Evolutionary conservation across 2,797 vertebrate species (phyloP), one percentile per base, ranked within the genome.

Genomic region (Emydoidea blandingii): DNA sequence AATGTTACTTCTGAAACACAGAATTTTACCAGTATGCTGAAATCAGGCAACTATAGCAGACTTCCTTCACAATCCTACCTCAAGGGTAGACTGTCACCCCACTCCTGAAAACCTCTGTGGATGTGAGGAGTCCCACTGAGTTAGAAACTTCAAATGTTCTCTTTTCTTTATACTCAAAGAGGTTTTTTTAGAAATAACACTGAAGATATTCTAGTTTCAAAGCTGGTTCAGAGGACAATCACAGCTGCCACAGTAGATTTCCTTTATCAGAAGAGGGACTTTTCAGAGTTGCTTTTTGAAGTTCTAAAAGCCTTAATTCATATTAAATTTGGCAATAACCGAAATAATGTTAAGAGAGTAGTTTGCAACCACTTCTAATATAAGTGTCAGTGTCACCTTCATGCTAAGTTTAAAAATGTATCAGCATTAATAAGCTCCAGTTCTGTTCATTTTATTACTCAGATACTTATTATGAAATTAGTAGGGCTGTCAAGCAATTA

Each of bases 401-500:
- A 53, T 52, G 57, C 1, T 87, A 4, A 52, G 88, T 90, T 83
- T 80, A 81, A 1, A 3, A 59, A 6, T 8, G 34, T 54, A 37
- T 84, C 47, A 44, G 34, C 91, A 18, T 74, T 90, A 84, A 31
- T 14, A 86, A 95, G 94, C 68, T 80, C 2, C 7, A 84, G 56
- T 53, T 92, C 74, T 37, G 52, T 49, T 10, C 12, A 59, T 59
- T 91, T 86, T 76, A 91, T 88, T 54, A 94, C 87, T 95, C 79
- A 95, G 85, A 44, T 68, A 29, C 50, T 79, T 79, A 59, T 87
- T 87, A 47, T 90, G 83, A 96, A 96, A 84, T 53, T 54, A 54
- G 21, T 54, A 54, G 21, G 53, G 8, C 53, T 23, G 53, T 54
- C 53, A 54, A 54, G 21, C 21, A 4, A 54, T 54, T 23, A 23